Conservation (phyloP, 2,888 invertebrate genomes). For the Cataglyphis albicans region DNA sequence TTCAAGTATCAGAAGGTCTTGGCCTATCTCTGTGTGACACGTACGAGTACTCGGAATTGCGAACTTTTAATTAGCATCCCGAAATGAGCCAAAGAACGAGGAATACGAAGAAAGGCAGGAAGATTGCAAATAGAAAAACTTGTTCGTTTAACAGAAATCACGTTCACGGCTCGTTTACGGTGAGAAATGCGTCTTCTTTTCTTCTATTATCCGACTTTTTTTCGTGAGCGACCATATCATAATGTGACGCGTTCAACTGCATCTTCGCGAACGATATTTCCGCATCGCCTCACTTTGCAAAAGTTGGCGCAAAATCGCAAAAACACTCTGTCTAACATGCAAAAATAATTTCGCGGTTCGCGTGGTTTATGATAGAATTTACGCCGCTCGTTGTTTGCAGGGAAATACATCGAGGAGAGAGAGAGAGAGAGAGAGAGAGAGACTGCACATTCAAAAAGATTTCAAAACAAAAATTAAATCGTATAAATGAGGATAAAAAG, state of each 20-base stretch:
- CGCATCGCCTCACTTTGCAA: background rate
- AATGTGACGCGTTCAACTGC: background rate
- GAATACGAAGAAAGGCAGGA: constrained; percentile 13
- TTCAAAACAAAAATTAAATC: constrained; percentile 23
- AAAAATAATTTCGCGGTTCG: constrained; percentile 20
- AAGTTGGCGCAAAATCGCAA: constrained; percentile 13
- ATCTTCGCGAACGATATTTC: constrained; percentile 19
- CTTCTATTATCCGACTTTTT: constrained; percentile 39
- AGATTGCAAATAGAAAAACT: constrained; percentile 54
- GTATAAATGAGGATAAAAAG: background rate
- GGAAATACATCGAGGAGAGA: background rate
- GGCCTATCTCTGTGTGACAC: constrained; percentile 52
- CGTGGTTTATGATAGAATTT: background rate
- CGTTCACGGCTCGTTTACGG: constrained; percentile 8
- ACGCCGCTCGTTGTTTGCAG: background rate
- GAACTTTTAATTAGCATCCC: constrained; percentile 76
- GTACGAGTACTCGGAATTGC: constrained; percentile 71
- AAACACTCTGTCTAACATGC: background rate
- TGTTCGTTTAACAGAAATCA: constrained; percentile 58
- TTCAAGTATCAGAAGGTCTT: constrained; percentile 9
- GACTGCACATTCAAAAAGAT: background rate
- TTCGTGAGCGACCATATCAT: constrained; percentile 15
- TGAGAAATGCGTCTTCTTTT: constrained; percentile 49
- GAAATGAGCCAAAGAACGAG: constrained; percentile 45
- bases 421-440: too few relatives aligned